Evolutionary conservation across 2,797 vertebrate species (phyloP).

Genomic region (Catamblyrhynchus diadema): DNA sequence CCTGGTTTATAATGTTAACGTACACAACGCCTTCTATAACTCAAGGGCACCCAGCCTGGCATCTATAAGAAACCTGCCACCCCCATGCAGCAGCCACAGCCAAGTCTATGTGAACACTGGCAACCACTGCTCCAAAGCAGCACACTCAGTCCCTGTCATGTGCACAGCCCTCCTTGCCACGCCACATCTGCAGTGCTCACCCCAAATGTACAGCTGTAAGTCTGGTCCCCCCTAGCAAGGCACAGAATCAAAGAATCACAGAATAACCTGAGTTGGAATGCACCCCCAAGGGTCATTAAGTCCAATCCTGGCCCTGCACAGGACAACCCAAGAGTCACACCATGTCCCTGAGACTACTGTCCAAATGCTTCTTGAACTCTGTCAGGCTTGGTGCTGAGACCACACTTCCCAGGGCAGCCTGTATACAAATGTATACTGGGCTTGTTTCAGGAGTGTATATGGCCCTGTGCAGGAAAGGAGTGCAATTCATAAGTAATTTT

Average conservation of each 20-base stretch:
- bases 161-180: neutral
- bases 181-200: neutral
- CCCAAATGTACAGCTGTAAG: neutral
- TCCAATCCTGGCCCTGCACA: neutral
- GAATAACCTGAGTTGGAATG: neutral
- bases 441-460: neutral
- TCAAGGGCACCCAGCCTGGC: neutral
- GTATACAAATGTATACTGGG: neutral
- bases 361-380: neutral
- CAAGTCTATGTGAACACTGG: neutral
- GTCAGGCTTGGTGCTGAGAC: neutral
- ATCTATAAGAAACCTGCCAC: neutral
- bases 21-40: neutral
- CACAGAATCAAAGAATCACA: neutral
- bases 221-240: neutral
- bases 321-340: neutral
- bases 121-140: neutral
- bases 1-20: neutral
- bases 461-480: neutral
- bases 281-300: too few relatives aligned
- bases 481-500: neutral
- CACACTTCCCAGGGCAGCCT: neutral
- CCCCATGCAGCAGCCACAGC: neutral
- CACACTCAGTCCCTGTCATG: fast-evolving
- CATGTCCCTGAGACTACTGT: neutral